phyloP scores from a whole-genome alignment of 1,140 invertebrate genomes.

The Leucophenga varia region DNA sequence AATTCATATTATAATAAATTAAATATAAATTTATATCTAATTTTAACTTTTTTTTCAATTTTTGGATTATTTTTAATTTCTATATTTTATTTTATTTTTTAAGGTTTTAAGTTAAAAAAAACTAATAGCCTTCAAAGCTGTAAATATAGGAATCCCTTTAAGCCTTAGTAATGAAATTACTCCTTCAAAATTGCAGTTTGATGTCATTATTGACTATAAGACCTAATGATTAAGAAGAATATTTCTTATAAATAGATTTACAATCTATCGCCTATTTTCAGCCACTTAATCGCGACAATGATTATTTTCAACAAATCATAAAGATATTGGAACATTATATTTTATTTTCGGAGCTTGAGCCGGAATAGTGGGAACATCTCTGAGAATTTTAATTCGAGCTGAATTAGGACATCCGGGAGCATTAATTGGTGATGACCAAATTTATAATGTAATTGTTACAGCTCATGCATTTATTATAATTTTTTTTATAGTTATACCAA shows the following conservation, averaged over 20 bases:
- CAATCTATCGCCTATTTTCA: constrained; percentile 58
- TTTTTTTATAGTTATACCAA: constrained; percentile 79
- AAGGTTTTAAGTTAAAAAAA: constrained; percentile 56
- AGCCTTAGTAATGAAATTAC: constrained; percentile 49
- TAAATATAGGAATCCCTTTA: constrained; percentile 1
- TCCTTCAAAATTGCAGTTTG: constrained; percentile 9
- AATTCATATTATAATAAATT: constrained; percentile 7
- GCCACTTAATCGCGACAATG: constrained; percentile 7
- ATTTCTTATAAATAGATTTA: constrained; percentile 61
- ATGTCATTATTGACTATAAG: constrained; percentile 8
- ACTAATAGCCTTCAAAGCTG: constrained; percentile 21
- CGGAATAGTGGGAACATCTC: constrained; percentile 64
- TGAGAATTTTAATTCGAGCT: constrained; percentile 68
- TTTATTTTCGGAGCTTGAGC: constrained; percentile 70
- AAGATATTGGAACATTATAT: constrained; percentile 74
- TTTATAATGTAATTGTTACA: constrained; percentile 73
- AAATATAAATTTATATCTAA: constrained; percentile 19
- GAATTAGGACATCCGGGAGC: constrained; percentile 65
- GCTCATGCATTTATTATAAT: constrained; percentile 76
- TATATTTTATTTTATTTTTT: constrained; percentile 52
- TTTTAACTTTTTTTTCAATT: constrained; percentile 49
- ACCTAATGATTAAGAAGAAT: constrained; percentile 55
- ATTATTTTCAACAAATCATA: constrained; percentile 7
- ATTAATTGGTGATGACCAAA: constrained; percentile 67
- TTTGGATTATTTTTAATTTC: constrained; percentile 45